Percentiles rank a stretch among this genome's conserved stretches.
These are phyloP conservation scores for Odobenus rosmarus DNA, from an alignment of 2,113 vertebrate species.

Conservation along the genomic window DNA sequence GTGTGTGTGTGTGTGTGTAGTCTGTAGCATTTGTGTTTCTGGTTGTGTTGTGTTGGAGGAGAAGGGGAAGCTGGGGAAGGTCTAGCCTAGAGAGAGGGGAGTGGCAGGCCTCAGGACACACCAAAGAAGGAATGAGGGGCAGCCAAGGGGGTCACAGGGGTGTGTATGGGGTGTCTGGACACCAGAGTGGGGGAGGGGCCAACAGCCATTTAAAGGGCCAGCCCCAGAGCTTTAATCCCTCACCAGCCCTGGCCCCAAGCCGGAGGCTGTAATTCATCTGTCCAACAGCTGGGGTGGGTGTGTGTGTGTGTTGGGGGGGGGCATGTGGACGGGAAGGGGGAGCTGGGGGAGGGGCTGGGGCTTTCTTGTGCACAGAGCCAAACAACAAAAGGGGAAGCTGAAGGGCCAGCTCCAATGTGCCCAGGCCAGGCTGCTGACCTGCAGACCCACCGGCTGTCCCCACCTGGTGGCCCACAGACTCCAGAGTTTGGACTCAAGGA, in stretches of 20 bases:
- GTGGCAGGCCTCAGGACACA: not conserved
- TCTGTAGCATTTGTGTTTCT: slow-evolving; percentile 7
- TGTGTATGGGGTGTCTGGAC: slow-evolving; percentile 61
- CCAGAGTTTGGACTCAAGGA: slow-evolving; percentile 18
- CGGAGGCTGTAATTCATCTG: slow-evolving; percentile 82
- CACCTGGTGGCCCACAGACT: slow-evolving; percentile 31
- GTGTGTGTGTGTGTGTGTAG: not conserved
- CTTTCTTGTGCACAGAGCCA: slow-evolving; percentile 74
- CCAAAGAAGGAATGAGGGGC: slow-evolving; percentile 14
- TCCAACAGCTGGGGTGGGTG: slow-evolving; percentile 81
- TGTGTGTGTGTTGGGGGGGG: slow-evolving; percentile 45
- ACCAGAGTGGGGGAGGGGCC: slow-evolving; percentile 67
- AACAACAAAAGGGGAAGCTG: slow-evolving; percentile 79
- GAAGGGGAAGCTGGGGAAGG: not conserved
- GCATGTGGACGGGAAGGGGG: slow-evolving; percentile 44
- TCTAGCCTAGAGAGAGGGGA: slow-evolving; percentile 15
- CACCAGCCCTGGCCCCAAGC: slow-evolving; percentile 78
- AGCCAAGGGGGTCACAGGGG: slow-evolving; percentile 39
- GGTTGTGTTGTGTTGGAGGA: not conserved
- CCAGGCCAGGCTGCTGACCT: not conserved
- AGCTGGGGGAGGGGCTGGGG: slow-evolving; percentile 71
- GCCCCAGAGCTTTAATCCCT: slow-evolving; percentile 78
- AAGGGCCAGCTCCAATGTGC: slow-evolving; percentile 47
- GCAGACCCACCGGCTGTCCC: not conserved
- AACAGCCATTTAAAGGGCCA: slow-evolving; percentile 76